Percentiles rank a stretch among this genome's conserved stretches.
These are phyloP conservation scores for Nothobranchius kuhntae DNA, from an alignment of 2,113 vertebrate species.

Conservation along the genomic window DNA sequence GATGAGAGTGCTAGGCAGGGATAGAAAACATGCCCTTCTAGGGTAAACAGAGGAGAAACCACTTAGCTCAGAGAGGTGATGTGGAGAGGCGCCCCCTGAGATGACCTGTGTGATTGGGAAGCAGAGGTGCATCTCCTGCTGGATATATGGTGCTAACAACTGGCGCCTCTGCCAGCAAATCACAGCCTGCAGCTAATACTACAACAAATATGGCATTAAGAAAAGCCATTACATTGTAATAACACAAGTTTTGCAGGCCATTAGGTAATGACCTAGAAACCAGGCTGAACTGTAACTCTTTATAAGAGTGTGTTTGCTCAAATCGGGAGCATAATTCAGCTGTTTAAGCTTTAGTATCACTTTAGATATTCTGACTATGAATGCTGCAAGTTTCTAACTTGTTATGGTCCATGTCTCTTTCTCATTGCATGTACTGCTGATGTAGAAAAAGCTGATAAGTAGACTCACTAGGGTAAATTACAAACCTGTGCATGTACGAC, in stretches of 20 bases:
- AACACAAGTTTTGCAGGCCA: slow-evolving; percentile 4
- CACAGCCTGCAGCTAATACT: background rate
- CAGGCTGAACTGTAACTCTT: slow-evolving; percentile 8
- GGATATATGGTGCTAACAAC: slow-evolving; percentile 15
- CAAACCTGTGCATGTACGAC: background rate
- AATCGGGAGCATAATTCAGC: background rate
- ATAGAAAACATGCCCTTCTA: slow-evolving; percentile 33
- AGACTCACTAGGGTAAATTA: background rate
- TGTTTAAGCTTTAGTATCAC: background rate
- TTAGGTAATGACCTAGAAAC: slow-evolving; percentile 16
- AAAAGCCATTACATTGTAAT: slow-evolving; percentile 22
- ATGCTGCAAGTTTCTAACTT: slow-evolving; percentile 2
- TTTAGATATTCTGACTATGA: background rate
- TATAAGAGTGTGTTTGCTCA: slow-evolving; percentile 1
- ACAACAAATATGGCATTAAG: slow-evolving; percentile 10
- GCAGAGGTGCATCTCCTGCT: slow-evolving; percentile 25
- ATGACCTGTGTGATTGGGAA: slow-evolving; percentile 29
- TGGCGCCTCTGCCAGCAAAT: slow-evolving; percentile 14
- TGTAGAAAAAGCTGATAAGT: background rate
- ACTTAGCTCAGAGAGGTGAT: slow-evolving; percentile 21
- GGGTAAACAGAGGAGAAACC: slow-evolving; percentile 28
- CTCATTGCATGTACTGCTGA: background rate
- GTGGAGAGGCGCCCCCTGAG: slow-evolving; percentile 27
- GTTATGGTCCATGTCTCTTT: background rate
- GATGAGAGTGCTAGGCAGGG: slow-evolving; percentile 30